These are phyloP conservation scores for Bos indicus DNA, from an alignment of 2,113 vertebrate genomes.

Conservation along the genomic window DNA sequence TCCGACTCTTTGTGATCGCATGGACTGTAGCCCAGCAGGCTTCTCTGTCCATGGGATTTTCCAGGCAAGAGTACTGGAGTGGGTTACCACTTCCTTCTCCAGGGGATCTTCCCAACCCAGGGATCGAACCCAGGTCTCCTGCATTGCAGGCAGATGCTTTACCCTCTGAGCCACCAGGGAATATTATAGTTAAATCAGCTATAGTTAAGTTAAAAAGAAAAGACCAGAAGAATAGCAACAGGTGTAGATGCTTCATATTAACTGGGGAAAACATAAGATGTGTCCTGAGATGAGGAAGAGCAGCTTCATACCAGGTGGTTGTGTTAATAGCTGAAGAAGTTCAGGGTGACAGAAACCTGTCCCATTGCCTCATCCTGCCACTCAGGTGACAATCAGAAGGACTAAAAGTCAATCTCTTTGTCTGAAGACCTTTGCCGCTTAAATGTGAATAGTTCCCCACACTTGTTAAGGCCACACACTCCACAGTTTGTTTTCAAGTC, in stretches of 20 bases:
- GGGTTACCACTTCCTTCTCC: too few species aligned
- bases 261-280: not conserved
- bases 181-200: too few species aligned
- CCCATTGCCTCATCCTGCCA: not conserved
- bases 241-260: not conserved
- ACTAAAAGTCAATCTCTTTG: not conserved
- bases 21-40: too few species aligned
- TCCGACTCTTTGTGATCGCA: too few species aligned
- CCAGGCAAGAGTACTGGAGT: too few species aligned
- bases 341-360: not conserved
- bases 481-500: not conserved
- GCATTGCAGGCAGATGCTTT: too few species aligned
- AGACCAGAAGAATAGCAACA: not conserved
- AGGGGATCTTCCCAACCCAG: too few species aligned
- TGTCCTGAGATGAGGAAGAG: not conserved
- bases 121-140: too few species aligned
- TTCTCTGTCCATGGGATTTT: too few species aligned
- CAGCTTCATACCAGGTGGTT: not conserved
- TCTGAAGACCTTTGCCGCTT: not conserved
- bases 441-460: too few species aligned
- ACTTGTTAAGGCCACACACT: not conserved
- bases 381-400: not conserved
- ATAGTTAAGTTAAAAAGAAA: not conserved
- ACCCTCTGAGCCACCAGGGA: too few species aligned
- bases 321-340: not conserved